These are phyloP conservation scores for Nephila pilipes DNA, from an alignment of 1,140 invertebrate species.

Conservation along the genomic window DNA sequence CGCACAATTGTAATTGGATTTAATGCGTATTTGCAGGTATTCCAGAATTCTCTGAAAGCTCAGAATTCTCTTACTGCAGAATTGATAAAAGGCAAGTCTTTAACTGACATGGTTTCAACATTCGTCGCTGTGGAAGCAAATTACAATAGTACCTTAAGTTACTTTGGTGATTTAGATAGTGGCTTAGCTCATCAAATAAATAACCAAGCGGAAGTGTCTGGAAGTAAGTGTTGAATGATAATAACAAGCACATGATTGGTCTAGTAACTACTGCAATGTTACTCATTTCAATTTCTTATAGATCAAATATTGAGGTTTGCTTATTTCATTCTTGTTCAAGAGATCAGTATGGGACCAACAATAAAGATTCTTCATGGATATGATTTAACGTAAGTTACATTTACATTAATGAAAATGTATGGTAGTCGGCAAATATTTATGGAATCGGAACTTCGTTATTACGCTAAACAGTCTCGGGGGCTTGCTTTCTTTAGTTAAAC, in stretches of 20 bases:
- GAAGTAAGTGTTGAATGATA: neutral
- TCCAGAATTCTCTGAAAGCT: conserved; percentile 10
- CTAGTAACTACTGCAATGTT: neutral
- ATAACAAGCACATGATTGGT: neutral
- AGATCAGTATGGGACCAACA: conserved; percentile 40
- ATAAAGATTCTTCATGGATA: conserved; percentile 42
- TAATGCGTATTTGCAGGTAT: conserved; percentile 17
- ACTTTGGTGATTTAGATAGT: conserved; percentile 3
- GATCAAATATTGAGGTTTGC: conserved; percentile 56
- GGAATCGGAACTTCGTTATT: too few relatives aligned
- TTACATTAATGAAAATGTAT: too few relatives aligned
- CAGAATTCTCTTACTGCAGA: conserved; percentile 12
- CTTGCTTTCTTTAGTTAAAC: too few relatives aligned
- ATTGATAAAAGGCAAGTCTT: conserved; percentile 26
- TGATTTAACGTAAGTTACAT: neutral
- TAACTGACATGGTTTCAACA: neutral
- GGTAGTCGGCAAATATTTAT: too few relatives aligned
- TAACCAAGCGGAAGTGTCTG: neutral
- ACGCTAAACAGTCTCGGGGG: too few relatives aligned
- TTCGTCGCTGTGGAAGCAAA: neutral
- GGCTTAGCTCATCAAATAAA: neutral
- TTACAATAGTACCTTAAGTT: neutral
- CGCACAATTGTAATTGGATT: neutral
- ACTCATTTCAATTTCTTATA: neutral
- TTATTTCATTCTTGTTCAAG: conserved; percentile 59